A percentile compares a stretch with the other conserved stretches of the same genome.
phyloP scores from a whole-genome alignment of 2,797 vertebrate genomes.

The Xyrichtys novacula region DNA sequence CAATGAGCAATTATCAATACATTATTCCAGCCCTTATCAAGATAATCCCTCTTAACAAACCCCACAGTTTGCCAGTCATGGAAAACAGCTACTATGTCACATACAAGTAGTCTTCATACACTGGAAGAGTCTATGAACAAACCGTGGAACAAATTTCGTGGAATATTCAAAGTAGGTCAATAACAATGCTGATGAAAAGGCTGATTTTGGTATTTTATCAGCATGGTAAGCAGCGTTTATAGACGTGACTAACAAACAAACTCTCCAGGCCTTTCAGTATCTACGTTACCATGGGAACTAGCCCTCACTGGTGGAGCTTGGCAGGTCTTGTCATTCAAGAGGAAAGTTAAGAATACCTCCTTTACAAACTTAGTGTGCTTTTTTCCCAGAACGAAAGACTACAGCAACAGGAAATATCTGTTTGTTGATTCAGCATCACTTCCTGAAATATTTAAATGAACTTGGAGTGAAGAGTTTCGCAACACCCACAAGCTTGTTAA shows the following conservation, averaged over 20 bases:
- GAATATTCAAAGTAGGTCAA: background rate
- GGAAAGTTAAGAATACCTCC: background rate
- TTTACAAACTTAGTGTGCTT: background rate
- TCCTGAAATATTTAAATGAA: conserved; percentile 30
- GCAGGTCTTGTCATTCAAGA: background rate
- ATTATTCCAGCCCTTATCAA: too few relatives aligned
- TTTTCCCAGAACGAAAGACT: background rate
- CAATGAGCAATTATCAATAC: too few relatives aligned
- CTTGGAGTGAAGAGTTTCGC: background rate
- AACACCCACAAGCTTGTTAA: background rate
- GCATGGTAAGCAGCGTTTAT: background rate
- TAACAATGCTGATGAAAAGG: background rate
- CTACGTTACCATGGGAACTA: conserved; percentile 55
- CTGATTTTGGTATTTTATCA: background rate
- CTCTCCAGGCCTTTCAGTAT: conserved; percentile 21
- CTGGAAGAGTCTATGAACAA: background rate
- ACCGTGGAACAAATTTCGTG: background rate
- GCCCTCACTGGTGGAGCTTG: background rate
- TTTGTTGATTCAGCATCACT: conserved; percentile 20
- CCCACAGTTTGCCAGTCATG: background rate
- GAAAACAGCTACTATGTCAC: background rate
- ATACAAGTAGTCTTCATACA: too few relatives aligned
- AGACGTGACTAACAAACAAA: background rate
- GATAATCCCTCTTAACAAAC: background rate
- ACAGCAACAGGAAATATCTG: conserved; percentile 12